Evolutionary conservation across 1,140 invertebrate genomes (phyloP).

Genomic region (Aphis craccivora): DNA sequence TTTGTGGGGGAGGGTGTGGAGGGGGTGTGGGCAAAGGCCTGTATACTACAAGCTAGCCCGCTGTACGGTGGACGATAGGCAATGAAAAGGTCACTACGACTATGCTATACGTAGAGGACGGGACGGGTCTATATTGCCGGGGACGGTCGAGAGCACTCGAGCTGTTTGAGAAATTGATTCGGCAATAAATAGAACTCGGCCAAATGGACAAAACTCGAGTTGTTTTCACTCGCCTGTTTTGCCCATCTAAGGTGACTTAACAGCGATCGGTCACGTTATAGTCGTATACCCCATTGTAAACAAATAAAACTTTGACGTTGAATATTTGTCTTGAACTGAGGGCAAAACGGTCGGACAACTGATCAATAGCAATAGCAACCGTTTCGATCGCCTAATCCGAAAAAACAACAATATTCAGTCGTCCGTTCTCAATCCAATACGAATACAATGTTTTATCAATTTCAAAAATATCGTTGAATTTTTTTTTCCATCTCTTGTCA

Average conservation of each 20-base stretch:
- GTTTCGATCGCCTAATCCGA: background rate
- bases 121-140: background rate
- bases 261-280: constrained; percentile 12
- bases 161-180: constrained; percentile 47
- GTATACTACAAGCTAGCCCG: background rate
- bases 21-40: background rate
- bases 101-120: background rate
- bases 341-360: background rate
- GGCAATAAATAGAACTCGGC: constrained; percentile 30
- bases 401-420: background rate
- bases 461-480: background rate
- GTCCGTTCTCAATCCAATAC: background rate
- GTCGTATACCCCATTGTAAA: background rate
- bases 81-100: constrained; percentile 26
- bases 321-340: background rate
- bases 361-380: background rate
- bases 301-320: background rate
- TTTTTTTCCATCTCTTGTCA: too few species aligned
- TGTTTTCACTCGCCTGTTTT: background rate
- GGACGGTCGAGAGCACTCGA: constrained; percentile 39
- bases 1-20: background rate
- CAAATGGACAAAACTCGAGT: constrained; percentile 33
- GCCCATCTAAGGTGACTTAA: background rate
- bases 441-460: too few species aligned
- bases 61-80: background rate